phyloP scores from a whole-genome alignment of 2,888 invertebrate species.

The Agrochola lota region DNA sequence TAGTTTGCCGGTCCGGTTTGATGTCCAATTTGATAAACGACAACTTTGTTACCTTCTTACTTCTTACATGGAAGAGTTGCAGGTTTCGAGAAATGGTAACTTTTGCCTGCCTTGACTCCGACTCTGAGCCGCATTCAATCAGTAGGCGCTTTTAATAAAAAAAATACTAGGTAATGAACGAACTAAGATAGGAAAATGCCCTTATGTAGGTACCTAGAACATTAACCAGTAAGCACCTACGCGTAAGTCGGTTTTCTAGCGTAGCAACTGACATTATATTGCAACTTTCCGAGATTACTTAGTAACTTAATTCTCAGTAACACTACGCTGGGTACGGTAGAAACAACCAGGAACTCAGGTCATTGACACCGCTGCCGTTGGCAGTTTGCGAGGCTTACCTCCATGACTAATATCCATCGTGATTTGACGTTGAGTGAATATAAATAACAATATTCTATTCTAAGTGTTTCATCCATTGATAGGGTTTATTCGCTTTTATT shows the following conservation, averaged over 20 bases:
- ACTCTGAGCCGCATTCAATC: background rate
- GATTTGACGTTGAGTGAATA: conserved; percentile 44
- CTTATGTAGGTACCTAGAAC: too few relatives aligned
- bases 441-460: conserved; percentile 39
- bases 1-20: conserved; percentile 6
- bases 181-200: background rate
- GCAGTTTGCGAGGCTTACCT: conserved; percentile 44
- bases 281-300: conserved; percentile 30
- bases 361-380: conserved; percentile 46
- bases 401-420: conserved; percentile 54
- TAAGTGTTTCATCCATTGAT: conserved; percentile 4
- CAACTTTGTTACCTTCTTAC: background rate
- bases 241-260: background rate
- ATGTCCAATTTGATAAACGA: background rate
- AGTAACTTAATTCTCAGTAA: conserved; percentile 46
- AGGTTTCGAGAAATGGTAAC: too few relatives aligned
- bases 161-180: background rate
- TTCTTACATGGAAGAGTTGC: background rate
- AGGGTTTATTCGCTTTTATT: conserved; percentile 13
- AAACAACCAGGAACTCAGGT: conserved; percentile 52
- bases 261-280: conserved; percentile 22
- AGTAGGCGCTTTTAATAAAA: background rate
- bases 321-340: conserved; percentile 47
- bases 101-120: background rate
- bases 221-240: background rate